Evolutionary conservation across 2,113 vertebrate genomes (phyloP).

Genomic region (Puffinus mauretanicus): DNA sequence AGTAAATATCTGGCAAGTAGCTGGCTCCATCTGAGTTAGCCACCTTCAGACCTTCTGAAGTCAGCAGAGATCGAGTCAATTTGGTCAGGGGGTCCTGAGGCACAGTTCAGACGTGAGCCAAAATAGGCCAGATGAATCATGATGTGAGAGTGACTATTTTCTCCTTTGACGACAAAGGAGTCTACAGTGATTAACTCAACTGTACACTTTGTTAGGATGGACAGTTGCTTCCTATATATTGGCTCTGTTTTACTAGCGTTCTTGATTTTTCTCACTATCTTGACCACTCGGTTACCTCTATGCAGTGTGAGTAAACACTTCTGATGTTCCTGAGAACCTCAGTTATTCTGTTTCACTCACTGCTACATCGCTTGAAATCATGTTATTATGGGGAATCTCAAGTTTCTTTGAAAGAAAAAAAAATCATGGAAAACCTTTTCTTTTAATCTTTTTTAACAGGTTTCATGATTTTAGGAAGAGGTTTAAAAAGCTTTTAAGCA

Average conservation of each 20-base stretch:
- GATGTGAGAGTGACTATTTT: background rate
- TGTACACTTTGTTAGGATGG: background rate
- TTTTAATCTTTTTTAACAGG: background rate
- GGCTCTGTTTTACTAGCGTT: background rate
- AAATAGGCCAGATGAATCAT: background rate
- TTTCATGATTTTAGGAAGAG: background rate
- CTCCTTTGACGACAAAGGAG: background rate
- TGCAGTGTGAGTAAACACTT: background rate
- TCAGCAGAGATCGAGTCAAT: background rate
- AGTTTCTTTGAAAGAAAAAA: background rate
- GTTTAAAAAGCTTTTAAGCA: background rate
- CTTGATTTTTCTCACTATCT: background rate
- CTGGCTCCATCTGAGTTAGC: background rate
- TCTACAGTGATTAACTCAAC: background rate
- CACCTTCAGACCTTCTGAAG: background rate
- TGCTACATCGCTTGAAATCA: background rate
- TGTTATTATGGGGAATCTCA: background rate
- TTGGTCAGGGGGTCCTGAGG: background rate
- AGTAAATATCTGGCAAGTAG: background rate
- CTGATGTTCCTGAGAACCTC: background rate
- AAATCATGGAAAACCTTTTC: background rate
- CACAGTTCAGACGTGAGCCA: background rate
- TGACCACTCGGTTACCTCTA: background rate
- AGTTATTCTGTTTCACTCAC: background rate
- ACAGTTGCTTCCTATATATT: background rate